Evolutionary conservation across 2,888 invertebrate genomes (phyloP), one percentile per base, ranked within the genome.

Genomic region (Spodoptera exigua): DNA sequence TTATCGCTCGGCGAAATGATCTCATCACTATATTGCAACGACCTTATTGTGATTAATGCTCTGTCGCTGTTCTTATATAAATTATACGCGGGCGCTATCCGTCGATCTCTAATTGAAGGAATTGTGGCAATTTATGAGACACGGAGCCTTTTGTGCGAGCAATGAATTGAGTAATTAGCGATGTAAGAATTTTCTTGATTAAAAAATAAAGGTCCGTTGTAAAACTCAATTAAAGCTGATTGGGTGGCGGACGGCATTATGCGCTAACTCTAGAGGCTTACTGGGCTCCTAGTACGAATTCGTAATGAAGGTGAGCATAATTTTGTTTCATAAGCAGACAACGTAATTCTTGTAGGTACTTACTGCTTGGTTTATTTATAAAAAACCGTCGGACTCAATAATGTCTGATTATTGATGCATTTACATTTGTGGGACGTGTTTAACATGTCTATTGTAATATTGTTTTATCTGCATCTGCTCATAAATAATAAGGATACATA

Each of bases 81-180:
- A 75, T 77, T 75, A 88, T 81, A 80, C 73, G 65, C 74, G 79
- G 80, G 83, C 88, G 81, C 83, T 89, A 89, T 89, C 89, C 83
- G 86, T 84, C 87, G 87, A 91, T 90, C 87, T 81, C 72, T 86
- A 90, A 92, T 92, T 90, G 88, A 88, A 80, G 80, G 86, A 89
- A 87, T 91, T 90, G 89, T 83, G 81, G 84, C 89, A 87, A 89
- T 87, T 87, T 83, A 78, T 76, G 60, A 78, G 80, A 79, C 72
- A 82, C 73, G 73, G 74, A 80, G 74, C 65, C 70, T 82, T 78
- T 79, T 73, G 78, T 73, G 68, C 74, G 65, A 61, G 76, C 81
- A 70, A 79, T 81, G 87, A 89, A 91, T 91, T 91, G 86, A 91
- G 90, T 84, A 89, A 91, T 91, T 90, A 89, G 76, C 73, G 54